Percentiles rank a stretch among this genome's conserved stretches.
Conservation (phyloP, 2,888 invertebrate species). For the Doris montereyensis region DNA sequence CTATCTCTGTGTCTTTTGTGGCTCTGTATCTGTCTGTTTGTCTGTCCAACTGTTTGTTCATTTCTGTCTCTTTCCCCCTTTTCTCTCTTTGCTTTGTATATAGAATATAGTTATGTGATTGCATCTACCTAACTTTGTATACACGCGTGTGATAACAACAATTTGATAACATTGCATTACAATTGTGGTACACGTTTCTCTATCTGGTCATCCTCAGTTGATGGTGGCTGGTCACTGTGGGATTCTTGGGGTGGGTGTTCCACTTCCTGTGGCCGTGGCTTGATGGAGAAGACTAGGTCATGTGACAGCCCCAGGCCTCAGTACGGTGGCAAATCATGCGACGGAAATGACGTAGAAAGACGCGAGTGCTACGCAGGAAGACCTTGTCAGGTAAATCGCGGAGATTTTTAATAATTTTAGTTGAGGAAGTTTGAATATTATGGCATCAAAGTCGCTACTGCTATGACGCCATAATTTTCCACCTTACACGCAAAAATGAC, state of each 20-base stretch:
- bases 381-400: constrained; percentile 62
- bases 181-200: too few relatives aligned
- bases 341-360: constrained; percentile 51
- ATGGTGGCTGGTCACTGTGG: constrained; percentile 68
- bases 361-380: constrained; percentile 53
- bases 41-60: background rate
- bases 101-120: background rate
- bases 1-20: background rate
- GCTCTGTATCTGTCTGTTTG: background rate
- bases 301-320: constrained; percentile 65
- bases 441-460: too few relatives aligned
- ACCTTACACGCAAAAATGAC: too few relatives aligned
- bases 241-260: constrained; percentile 60
- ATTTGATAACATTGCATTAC: too few relatives aligned
- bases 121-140: too few relatives aligned
- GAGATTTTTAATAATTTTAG: too few relatives aligned
- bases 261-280: constrained; percentile 62
- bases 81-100: background rate
- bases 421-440: too few relatives aligned
- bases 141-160: too few relatives aligned
- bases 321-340: constrained; percentile 63
- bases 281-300: constrained; percentile 52
- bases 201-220: constrained; percentile 54
- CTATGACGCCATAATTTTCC: too few relatives aligned
- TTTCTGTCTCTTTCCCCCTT: background rate